Conservation (phyloP, 2,888 invertebrate genomes). For the Cremastinae sp. region DNA sequence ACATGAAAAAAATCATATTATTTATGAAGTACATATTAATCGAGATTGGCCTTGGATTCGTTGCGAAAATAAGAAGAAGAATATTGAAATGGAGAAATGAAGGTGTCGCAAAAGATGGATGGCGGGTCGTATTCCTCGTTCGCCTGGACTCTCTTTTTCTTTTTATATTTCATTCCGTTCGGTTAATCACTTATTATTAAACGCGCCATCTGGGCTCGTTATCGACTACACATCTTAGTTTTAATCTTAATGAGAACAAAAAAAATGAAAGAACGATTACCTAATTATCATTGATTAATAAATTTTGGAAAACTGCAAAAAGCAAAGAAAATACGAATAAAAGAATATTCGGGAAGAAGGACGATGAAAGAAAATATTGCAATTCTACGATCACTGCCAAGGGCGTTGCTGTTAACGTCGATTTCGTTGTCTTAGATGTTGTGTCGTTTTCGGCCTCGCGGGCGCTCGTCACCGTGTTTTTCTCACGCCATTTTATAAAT, state of each 20-base stretch:
- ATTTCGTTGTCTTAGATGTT: constrained; percentile 71
- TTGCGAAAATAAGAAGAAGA: not conserved
- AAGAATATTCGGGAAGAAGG: constrained; percentile 52
- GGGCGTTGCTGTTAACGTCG: constrained; percentile 76
- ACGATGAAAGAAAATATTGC: constrained; percentile 64
- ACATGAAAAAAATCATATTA: too few species aligned
- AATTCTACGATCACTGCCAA: constrained; percentile 80
- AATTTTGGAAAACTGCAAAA: too few species aligned
- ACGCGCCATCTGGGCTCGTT: constrained; percentile 1
- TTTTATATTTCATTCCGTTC: constrained; percentile 10
- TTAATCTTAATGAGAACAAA: constrained; percentile 2
- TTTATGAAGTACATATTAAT: not conserved
- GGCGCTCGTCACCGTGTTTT: constrained; percentile 45
- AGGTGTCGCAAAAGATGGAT: constrained; percentile 49
- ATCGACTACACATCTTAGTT: constrained; percentile 13
- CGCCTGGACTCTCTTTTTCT: constrained; percentile 2
- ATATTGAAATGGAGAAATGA: not conserved
- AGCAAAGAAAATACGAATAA: constrained; percentile 33
- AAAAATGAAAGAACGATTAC: constrained; percentile 39
- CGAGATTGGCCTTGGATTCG: constrained; percentile 26
- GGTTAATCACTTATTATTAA: not conserved
- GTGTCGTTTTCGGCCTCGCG: constrained; percentile 66
- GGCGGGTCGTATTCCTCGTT: constrained; percentile 60
- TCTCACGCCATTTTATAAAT: constrained; percentile 19
- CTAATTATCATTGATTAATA: constrained; percentile 26